These are phyloP conservation scores for Fistularia commersonii DNA, from an alignment of 2,797 vertebrate genomes.

Conservation along the genomic window DNA sequence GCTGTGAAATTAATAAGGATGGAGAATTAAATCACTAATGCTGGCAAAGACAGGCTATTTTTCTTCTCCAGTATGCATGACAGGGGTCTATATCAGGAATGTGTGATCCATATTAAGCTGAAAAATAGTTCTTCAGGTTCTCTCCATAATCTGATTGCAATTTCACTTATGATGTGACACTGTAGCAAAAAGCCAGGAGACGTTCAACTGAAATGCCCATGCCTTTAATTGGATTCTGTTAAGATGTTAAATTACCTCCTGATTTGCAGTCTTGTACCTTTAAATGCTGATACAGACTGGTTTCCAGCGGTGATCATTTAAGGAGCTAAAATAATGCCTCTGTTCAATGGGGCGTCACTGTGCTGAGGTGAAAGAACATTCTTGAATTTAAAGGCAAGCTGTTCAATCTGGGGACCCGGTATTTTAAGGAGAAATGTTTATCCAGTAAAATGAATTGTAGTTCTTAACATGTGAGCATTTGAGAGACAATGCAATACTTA, in stretches of 20 bases:
- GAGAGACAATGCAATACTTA: conserved; percentile 56
- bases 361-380: conserved; percentile 43
- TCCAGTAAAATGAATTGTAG: conserved; percentile 52
- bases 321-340: conserved; percentile 66
- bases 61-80: conserved; percentile 66
- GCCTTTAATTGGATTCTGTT: conserved; percentile 82
- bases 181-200: conserved; percentile 61
- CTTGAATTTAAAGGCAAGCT: conserved; percentile 53
- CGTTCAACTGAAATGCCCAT: conserved; percentile 77
- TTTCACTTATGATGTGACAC: conserved; percentile 77
- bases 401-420: conserved; percentile 46
- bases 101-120: conserved; percentile 67
- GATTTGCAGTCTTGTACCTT: conserved; percentile 70
- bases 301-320: conserved; percentile 72
- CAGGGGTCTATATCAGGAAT: conserved; percentile 71
- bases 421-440: conserved; percentile 67
- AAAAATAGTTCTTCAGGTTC: conserved; percentile 72
- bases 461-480: conserved; percentile 57
- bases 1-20: conserved; percentile 80
- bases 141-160: conserved; percentile 81
- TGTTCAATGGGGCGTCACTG: conserved; percentile 46
- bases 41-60: conserved; percentile 62
- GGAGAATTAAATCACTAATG: conserved; percentile 73
- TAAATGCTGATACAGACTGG: conserved; percentile 65
- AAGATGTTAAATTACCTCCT: conserved; percentile 79